Conservation (phyloP, 1,140 invertebrate species). For the Planococcus citri region DNA sequence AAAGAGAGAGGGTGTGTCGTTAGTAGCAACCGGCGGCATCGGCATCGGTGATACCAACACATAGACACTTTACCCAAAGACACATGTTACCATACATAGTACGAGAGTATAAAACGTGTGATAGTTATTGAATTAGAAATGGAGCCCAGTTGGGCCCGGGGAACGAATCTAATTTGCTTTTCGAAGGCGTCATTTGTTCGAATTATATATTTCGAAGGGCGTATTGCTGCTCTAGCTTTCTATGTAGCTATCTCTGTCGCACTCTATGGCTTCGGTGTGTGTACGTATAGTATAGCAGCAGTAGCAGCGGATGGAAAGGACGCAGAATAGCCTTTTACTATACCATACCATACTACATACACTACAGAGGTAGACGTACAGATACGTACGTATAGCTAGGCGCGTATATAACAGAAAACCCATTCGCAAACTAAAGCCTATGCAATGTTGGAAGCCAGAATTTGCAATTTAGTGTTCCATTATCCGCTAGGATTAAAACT, state of each 20-base stretch:
- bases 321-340: neutral
- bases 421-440: neutral
- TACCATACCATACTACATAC: too few species aligned
- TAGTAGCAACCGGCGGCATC: constrained; percentile 15
- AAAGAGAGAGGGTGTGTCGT: constrained; percentile 18
- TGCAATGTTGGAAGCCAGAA: constrained; percentile 11
- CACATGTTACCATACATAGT: constrained; percentile 11
- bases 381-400: too few species aligned
- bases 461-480: constrained; percentile 12
- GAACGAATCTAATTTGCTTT: constrained; percentile 19
- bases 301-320: neutral
- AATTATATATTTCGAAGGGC: constrained; percentile 20
- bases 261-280: too few species aligned
- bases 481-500: constrained; percentile 13
- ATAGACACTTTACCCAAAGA: neutral
- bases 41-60: constrained; percentile 2
- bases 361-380: too few species aligned
- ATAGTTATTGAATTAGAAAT: constrained; percentile 21
- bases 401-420: too few species aligned
- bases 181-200: constrained; percentile 19
- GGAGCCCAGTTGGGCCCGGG: constrained; percentile 18
- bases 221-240: too few species aligned
- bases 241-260: too few species aligned
- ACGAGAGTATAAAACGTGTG: constrained; percentile 20
- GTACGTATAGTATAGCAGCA: too few species aligned